A percentile compares a stretch with the other conserved stretches of the same genome.
Evolutionary conservation across 2,888 invertebrate species (phyloP).

Genomic region (Agonopterix subpropinquella): DNA sequence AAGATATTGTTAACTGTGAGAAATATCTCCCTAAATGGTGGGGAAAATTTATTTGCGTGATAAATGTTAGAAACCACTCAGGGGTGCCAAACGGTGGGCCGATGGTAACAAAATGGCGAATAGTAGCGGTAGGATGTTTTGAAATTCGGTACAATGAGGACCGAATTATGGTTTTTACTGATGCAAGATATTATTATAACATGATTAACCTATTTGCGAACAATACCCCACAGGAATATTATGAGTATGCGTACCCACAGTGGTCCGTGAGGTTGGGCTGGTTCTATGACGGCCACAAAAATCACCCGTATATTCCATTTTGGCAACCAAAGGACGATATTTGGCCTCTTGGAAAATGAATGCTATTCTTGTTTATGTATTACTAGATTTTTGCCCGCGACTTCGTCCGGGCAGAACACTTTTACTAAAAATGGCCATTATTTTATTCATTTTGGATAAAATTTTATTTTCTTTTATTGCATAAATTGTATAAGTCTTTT

Average conservation of each 20-base stretch:
- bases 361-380: neutral
- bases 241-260: conserved; percentile 49
- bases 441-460: no score
- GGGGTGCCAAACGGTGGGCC: conserved; percentile 42
- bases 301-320: neutral
- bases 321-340: neutral
- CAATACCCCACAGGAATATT: conserved; percentile 30
- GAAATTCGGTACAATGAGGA: conserved; percentile 50
- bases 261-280: conserved; percentile 18
- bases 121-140: conserved; percentile 40
- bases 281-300: neutral
- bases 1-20: conserved; percentile 21
- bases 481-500: no score
- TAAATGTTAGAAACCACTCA: conserved; percentile 13
- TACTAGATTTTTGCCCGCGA: no score
- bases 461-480: no score
- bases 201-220: conserved; percentile 20
- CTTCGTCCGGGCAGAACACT: no score
- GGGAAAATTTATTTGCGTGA: conserved; percentile 28
- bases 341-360: neutral
- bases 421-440: no score
- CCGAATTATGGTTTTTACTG: conserved; percentile 41
- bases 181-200: conserved; percentile 37
- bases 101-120: conserved; percentile 11
- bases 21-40: conserved; percentile 26